Base-by-base conservation (phyloP, 1,140 invertebrate species). In the Goniozus legneri region DNA sequence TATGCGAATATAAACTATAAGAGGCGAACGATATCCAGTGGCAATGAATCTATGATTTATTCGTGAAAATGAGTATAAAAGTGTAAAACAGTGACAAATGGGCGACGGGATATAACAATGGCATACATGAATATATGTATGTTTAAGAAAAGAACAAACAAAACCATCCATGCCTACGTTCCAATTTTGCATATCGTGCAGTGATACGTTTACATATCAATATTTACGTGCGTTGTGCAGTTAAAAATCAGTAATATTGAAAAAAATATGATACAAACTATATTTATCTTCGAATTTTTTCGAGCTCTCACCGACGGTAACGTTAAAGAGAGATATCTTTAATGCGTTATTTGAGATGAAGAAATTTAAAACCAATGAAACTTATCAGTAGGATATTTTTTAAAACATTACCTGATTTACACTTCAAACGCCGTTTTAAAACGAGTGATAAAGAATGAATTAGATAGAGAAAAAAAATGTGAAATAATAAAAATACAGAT, bases 141-240 rank as follows among this genome's bases (percentile, higher is more conserved):
- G n/a, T n/a, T n/a, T n/a, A n/a, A n/a, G n/a, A n/a, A n/a, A n/a
- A n/a, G n/a, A n/a, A n/a, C n/a, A n/a, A n/a, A n/a, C n/a, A n/a
- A n/a, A n/a, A n/a, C 24, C 4, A 4, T 10, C 10, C 24, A 27
- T 6, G 24, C 24, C 10, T 27, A 10, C 10, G 24, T 27, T 27
- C 10, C 24, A 10, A 27, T 27, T 27, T 27, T 27, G 24, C 34
- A 56, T 54, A 57, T 56, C 36, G 50, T 57, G 53, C 43, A 38
- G 50, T 55, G 54, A 56, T 59, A 51, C 44, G 45, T 49, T 51
- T 41, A 48, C 57, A 50, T 52, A 59, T 61, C 54, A 56, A 19
- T 50, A 42, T 36, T 27, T 43, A 53, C 12, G 35, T 52, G n/a
- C n/a, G n/a, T n/a, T n/a, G n/a, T n/a, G n/a, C n/a, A n/a, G n/a